phyloP scores from a whole-genome alignment of 2,113 vertebrate species.

The Brachyhypopomus gauderio region DNA sequence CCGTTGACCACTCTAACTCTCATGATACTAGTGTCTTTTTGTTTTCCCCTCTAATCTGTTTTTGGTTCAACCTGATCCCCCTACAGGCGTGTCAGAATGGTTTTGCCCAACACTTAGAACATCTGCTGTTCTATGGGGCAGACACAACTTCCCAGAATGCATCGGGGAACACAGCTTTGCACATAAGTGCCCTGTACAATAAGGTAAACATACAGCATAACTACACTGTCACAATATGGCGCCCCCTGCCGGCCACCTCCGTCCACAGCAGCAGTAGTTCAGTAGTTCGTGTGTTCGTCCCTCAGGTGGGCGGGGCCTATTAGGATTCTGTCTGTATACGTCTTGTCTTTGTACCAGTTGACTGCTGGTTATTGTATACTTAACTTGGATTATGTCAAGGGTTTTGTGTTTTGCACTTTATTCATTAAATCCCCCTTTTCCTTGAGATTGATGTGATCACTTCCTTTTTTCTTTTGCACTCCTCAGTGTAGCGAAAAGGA shows the following conservation, averaged over 20 bases:
- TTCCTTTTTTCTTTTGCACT: too few relatives aligned
- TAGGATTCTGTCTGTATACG: too few relatives aligned
- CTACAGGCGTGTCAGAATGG: constrained; percentile 81
- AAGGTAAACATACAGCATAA: constrained; percentile 72
- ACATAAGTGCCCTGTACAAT: constrained; percentile 91
- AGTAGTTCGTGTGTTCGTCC: too few relatives aligned
- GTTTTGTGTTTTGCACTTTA: too few relatives aligned
- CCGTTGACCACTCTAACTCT: background rate
- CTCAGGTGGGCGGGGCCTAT: too few relatives aligned
- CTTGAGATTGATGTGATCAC: too few relatives aligned
- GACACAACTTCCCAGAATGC: constrained; percentile 87
- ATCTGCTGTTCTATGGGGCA: constrained; percentile 90
- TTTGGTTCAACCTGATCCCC: background rate
- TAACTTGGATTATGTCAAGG: too few relatives aligned
- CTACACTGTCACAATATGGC: background rate
- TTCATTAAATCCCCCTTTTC: too few relatives aligned
- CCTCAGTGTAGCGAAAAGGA: too few relatives aligned
- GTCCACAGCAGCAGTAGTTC: background rate
- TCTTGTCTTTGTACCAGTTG: too few relatives aligned
- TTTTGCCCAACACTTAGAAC: constrained; percentile 89
- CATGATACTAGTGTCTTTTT: constrained; percentile 7
- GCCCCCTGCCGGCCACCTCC: background rate
- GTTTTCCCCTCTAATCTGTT: constrained; percentile 8
- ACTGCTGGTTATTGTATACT: too few relatives aligned
- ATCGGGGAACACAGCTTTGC: constrained; percentile 88